Base-by-base conservation (phyloP, 1,140 invertebrate species). In the Papilio machaon region DNA sequence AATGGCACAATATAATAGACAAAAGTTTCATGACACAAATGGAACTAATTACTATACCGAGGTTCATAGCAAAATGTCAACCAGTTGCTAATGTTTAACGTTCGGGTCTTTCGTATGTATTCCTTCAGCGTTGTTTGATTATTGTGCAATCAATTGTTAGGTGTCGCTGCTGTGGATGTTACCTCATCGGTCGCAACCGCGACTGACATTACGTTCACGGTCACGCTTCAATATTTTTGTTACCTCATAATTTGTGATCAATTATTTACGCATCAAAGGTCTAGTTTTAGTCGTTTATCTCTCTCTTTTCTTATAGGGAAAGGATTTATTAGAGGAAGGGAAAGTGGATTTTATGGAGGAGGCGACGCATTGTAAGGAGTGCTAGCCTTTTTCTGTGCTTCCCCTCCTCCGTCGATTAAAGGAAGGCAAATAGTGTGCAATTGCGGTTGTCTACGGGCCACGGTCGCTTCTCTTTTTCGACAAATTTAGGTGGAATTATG, bases 171-270 rank as follows among this genome's bases (percentile, higher is more conserved):
- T 2, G 23, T 64, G 58, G 7, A 11, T 23, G 58, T 64, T 46
- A 75, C 73, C 46, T 75, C 43, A 75, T 76, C 64, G 35, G 35
- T 43, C 47, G 60, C 60, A 73, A 70, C 75, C 54, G 52, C 58
- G 77, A 73, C 54, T 64, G 15, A 15, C 75, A 77, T 46, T 82
- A 60, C 76, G n/a, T 43, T 79, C 35, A 70, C 64, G 64, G 64
- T 70, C 64, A 70, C 64, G 30, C 13, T 47, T 49, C 74, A 54
- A 52, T 52, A 76, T 30, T 35, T 64, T 70, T 38, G 64, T 70
- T 15, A 70, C 1, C 64, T 35, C 23, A 35, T 70, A 38, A 17
- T 17, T 52, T 52, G 49, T 52, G 2, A 52, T 52, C 49, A 58
- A 58, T 58, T 7, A 4, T 58, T n/a, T 58, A 8, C 0, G 54